Evolutionary conservation across 2,888 invertebrate species (phyloP).

Genomic region (Brachypterus glaber): DNA sequence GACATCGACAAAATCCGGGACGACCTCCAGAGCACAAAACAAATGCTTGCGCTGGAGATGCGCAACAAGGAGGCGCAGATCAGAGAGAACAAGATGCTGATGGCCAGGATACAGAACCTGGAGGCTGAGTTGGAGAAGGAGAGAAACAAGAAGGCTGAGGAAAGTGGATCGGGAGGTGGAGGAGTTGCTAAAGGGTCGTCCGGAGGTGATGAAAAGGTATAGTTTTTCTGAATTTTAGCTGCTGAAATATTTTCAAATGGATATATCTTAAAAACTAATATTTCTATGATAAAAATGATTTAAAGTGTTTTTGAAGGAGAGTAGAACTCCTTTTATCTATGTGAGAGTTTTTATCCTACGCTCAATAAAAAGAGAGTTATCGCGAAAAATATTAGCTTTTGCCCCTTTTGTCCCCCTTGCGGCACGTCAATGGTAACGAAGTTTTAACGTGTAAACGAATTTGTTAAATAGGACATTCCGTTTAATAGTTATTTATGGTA

Average conservation of each 20-base stretch:
- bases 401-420: too few relatives aligned
- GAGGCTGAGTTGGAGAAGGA: slow-evolving; percentile 74
- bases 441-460: too few relatives aligned
- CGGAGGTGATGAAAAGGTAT: slow-evolving; percentile 35
- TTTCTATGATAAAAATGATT: neutral
- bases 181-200: slow-evolving; percentile 17
- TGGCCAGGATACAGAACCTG: slow-evolving; percentile 67
- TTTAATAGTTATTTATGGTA: too few relatives aligned
- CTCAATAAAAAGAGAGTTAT: too few relatives aligned
- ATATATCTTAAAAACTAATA: neutral
- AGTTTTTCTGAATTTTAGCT: slow-evolving; percentile 2
- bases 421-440: too few relatives aligned
- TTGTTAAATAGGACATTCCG: too few relatives aligned
- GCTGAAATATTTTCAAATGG: neutral
- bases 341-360: too few relatives aligned
- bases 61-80: slow-evolving; percentile 70
- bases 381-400: too few relatives aligned
- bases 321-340: too few relatives aligned
- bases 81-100: slow-evolving; percentile 73
- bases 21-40: slow-evolving; percentile 85
- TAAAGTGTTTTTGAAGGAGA: too few relatives aligned
- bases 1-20: slow-evolving; percentile 86
- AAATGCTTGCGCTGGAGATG: slow-evolving; percentile 77
- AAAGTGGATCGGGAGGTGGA: slow-evolving; percentile 14
- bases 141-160: slow-evolving; percentile 36